phyloP scores from a whole-genome alignment of 2,113 vertebrate genomes.

The Tauraco erythrolophus region DNA sequence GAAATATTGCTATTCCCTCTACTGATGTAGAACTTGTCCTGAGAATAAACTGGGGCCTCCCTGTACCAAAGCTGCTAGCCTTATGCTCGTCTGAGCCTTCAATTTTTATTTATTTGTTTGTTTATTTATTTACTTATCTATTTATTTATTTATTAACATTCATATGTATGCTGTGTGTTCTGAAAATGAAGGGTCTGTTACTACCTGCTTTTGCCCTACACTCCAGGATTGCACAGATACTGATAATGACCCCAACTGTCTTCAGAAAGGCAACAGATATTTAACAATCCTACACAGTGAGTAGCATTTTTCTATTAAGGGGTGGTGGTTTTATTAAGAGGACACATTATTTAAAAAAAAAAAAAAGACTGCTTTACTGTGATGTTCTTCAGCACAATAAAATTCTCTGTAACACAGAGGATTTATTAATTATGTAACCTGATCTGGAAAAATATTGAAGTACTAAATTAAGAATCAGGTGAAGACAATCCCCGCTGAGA shows the following conservation, averaged over 20 bases:
- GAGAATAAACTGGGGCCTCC: not conserved
- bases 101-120: not conserved
- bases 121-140: not conserved
- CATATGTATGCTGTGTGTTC: not conserved
- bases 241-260: not conserved
- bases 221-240: not conserved
- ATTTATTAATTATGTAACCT: not conserved
- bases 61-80: not conserved
- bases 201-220: not conserved
- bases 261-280: not conserved
- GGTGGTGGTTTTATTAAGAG: not conserved
- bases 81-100: not conserved
- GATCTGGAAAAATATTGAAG: not conserved
- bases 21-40: not conserved
- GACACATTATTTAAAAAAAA: not conserved
- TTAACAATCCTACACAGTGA: not conserved
- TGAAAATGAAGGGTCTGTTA: not conserved
- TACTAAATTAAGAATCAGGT: not conserved
- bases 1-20: not conserved
- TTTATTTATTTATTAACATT: not conserved
- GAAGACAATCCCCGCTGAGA: not conserved
- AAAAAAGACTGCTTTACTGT: not conserved
- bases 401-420: not conserved
- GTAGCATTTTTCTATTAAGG: not conserved
- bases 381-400: not conserved